These are phyloP conservation scores for Nicator chloris DNA, from an alignment of 2,113 vertebrate species.

Conservation along the genomic window DNA sequence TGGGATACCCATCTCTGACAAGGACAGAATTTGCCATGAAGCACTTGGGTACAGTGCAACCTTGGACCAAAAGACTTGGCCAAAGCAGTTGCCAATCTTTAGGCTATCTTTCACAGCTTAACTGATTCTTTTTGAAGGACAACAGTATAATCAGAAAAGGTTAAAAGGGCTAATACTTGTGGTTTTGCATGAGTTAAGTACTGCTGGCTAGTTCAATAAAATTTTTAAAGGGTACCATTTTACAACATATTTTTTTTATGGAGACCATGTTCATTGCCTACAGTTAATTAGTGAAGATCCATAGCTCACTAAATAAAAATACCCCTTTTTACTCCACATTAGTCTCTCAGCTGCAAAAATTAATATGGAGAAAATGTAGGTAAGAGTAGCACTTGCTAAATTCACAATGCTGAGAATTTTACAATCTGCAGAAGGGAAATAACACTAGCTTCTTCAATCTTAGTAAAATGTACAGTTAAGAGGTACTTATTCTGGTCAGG, in stretches of 20 bases:
- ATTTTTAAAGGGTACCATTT: background rate
- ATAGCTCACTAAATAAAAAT: background rate
- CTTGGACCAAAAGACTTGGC: background rate
- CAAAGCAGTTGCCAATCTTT: background rate
- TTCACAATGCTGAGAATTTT: background rate
- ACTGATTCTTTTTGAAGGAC: background rate
- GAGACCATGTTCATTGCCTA: background rate
- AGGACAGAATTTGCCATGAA: background rate
- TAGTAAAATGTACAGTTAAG: fast-evolving
- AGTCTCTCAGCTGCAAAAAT: background rate
- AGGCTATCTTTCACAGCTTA: background rate
- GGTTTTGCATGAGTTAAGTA: background rate
- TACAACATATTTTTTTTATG: background rate
- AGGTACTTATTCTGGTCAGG: background rate
- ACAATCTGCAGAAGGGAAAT: background rate
- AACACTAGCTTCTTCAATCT: background rate
- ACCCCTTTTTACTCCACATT: background rate
- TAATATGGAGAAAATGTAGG: fast-evolving
- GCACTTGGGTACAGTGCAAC: background rate
- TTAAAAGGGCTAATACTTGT: background rate
- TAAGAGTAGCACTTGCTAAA: fast-evolving
- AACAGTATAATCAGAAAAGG: background rate
- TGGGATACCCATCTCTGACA: background rate
- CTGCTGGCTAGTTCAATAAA: background rate
- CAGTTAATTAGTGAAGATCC: background rate